phyloP scores from a whole-genome alignment of 2,797 vertebrate species.

The Xerus rutilus region DNA sequence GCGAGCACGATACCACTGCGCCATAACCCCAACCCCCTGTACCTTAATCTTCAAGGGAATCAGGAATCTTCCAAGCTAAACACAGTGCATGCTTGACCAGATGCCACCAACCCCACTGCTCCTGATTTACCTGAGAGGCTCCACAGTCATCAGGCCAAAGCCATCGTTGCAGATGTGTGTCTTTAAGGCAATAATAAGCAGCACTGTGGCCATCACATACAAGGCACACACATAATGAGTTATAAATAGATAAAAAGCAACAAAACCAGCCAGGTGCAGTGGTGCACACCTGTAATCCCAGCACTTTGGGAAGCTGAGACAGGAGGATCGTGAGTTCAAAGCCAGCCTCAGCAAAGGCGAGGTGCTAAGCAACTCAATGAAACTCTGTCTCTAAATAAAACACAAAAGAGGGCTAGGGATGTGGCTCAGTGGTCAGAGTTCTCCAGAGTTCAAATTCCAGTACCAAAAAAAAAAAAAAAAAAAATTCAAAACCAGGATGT shows the following conservation, averaged over 20 bases:
- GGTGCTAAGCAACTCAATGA: too few relatives aligned
- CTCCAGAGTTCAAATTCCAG: too few relatives aligned
- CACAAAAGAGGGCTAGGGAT: too few relatives aligned
- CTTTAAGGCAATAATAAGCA: neutral
- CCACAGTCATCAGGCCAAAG: neutral
- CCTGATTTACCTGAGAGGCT: neutral
- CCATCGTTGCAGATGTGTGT: neutral
- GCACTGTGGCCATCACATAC: neutral
- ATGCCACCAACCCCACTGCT: neutral
- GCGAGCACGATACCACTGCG: too few relatives aligned
- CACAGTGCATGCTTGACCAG: neutral
- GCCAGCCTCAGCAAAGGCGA: too few relatives aligned
- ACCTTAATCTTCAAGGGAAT: neutral
- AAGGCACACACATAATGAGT: neutral
- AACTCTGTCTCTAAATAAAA: too few relatives aligned
- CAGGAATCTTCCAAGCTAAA: neutral
- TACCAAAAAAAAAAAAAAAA: too few relatives aligned
- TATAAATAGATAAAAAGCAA: neutral
- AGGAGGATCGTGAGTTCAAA: too few relatives aligned
- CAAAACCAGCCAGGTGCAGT: neutral
- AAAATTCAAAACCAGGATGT: too few relatives aligned
- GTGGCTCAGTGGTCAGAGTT: too few relatives aligned
- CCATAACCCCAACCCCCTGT: neutral
- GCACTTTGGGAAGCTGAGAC: too few relatives aligned
- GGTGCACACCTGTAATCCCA: too few relatives aligned